Base-by-base conservation (phyloP, 2,113 vertebrate genomes). In the Bubo scandiacus region DNA sequence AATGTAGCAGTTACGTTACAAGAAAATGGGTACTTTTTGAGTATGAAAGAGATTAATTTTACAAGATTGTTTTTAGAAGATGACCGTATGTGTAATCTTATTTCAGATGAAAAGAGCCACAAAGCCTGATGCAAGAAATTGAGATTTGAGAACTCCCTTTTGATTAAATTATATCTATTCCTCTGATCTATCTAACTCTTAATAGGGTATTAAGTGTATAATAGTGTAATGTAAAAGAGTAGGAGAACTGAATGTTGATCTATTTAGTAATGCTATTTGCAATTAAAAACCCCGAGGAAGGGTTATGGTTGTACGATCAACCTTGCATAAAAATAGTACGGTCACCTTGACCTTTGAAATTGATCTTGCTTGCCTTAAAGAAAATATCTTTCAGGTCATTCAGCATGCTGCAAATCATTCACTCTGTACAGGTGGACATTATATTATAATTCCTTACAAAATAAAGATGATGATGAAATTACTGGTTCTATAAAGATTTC, bases 311-410 rank as follows among this genome's bases (percentile, higher is more conserved):
- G 43, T 86, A n/a, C 81, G 81, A 85, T 89, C 61, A 61, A 78
- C 59, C 34, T 52, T 42, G 23, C 57, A 30, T 90, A 78, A 96
- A 97, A 97, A 96, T 73, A 96, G 92, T 17, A 45, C 1, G 2
- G 92, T 97, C 96, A 96, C 87, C 94, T 92, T 96, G 86, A 71
- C 94, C 90, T 85, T 81, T 16, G 32, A 71, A 86, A 93, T 59
- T 58, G 80, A 75, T 96, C 96, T 84, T 81, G 67, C 86, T 54
- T 62, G 36, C 72, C 55, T 55, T 47, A 81, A 95, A 95, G 54
- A 22, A 78, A 87, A 25, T 36, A 49, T 36, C 29, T 57, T 82
- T 54, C 15, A 63, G 74, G 63, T 77, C 77, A 65, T 75, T 18
- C 88, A 72, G 74, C 34, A 11, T n/a, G 38, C 84, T 94, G 22